Conservation (phyloP, 2,113 vertebrate genomes). For the Lonchura striata region DNA sequence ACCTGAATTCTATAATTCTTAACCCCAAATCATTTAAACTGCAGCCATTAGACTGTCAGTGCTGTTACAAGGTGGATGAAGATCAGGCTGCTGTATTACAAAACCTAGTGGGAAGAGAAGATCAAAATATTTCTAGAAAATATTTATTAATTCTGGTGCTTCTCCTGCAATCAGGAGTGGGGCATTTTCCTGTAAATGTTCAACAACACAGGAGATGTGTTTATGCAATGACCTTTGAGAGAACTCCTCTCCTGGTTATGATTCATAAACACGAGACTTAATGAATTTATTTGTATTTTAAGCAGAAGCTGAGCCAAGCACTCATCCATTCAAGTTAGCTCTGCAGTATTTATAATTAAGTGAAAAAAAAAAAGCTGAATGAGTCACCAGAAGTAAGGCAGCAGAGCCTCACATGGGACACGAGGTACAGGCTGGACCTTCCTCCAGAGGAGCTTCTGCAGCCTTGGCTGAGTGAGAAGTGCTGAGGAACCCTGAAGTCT, state of each 20-base stretch:
- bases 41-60: neutral
- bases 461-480: too few species aligned
- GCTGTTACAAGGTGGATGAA: neutral
- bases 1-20: neutral
- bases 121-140: neutral
- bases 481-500: neutral
- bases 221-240: neutral
- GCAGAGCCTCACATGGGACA: fast-evolving
- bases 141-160: neutral
- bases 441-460: neutral
- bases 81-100: neutral
- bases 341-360: neutral
- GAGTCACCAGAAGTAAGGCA: neutral
- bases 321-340: neutral
- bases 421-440: neutral
- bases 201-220: neutral
- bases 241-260: neutral
- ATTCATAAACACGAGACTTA: neutral
- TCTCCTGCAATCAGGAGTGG: neutral
- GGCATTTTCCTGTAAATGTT: neutral
- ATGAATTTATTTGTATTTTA: slow-evolving; percentile 8
- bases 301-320: neutral
- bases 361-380: neutral
- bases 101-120: neutral
- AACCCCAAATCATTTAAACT: neutral